Evolutionary conservation across 2,888 invertebrate genomes (phyloP).

Genomic region (Pachliopta kotzebuea): DNA sequence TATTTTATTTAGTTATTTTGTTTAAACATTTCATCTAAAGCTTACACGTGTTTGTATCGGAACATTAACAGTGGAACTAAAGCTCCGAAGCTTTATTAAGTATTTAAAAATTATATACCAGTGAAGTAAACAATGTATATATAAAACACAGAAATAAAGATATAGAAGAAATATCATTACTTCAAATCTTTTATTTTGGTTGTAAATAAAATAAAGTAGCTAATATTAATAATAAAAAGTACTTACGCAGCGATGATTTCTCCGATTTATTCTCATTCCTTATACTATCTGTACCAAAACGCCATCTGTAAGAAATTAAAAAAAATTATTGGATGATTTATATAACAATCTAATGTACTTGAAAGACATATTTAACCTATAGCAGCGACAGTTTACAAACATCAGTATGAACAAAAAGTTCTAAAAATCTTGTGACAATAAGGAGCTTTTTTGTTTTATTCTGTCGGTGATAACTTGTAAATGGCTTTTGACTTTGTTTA

Average conservation of each 20-base stretch:
- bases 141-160: no score
- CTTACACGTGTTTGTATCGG: no score
- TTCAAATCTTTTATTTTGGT: background rate
- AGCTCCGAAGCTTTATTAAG: no score
- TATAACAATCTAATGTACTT: background rate
- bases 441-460: no score
- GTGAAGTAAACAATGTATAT: no score
- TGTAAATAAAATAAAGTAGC: background rate
- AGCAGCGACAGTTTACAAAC: background rate
- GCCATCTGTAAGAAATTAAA: slow-evolving; percentile 62
- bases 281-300: slow-evolving; percentile 52
- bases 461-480: no score
- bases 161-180: no score
- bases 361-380: background rate
- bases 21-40: no score
- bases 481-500: no score
- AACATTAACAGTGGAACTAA: no score
- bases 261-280: slow-evolving; percentile 70
- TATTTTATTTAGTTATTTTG: no score
- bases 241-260: slow-evolving; percentile 67
- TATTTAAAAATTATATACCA: no score
- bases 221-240: background rate
- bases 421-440: background rate
- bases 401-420: background rate
- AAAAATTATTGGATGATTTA: background rate